Percentiles rank a stretch among this genome's conserved stretches.
These are phyloP conservation scores for Crocallis elinguaria DNA, from an alignment of 2,888 invertebrate species.

Conservation along the genomic window DNA sequence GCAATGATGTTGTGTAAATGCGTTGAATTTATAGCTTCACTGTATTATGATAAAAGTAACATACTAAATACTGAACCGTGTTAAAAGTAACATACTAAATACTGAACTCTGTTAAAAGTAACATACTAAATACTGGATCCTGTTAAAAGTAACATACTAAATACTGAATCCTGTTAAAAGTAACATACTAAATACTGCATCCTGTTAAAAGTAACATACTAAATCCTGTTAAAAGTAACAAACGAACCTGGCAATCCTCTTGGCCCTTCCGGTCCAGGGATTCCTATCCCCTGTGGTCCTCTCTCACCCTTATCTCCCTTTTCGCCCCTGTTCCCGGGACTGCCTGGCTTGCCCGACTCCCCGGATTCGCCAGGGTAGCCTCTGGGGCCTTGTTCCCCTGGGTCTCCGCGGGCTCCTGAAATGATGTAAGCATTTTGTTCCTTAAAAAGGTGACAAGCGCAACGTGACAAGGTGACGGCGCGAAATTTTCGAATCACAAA, in stretches of 20 bases:
- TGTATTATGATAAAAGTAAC: no score
- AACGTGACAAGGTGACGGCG: no score
- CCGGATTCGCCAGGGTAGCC: conserved; percentile 91
- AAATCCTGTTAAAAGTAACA: not conserved
- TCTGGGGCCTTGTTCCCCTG: conserved; percentile 86
- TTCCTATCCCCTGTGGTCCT: conserved; percentile 89
- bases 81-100: no score
- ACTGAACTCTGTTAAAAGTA: no score
- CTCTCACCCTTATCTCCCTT: conserved; percentile 90
- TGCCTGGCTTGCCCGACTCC: conserved; percentile 87
- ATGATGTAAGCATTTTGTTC: not conserved
- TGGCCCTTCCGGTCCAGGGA: conserved; percentile 90
- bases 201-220: not conserved
- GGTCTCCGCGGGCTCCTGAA: conserved; percentile 87
- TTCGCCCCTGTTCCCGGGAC: conserved; percentile 86
- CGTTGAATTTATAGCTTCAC: no score
- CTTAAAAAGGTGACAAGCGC: no score
- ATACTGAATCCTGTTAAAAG: no score
- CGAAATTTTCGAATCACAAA: no score
- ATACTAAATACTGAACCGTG: no score
- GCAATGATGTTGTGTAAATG: conserved; percentile 1
- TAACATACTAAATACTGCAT: no score
- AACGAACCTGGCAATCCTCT: conserved; percentile 87
- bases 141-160: no score
- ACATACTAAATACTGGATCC: no score